Conservation (phyloP, 2,797 vertebrate genomes). For the Ataeniobius toweri region DNA sequence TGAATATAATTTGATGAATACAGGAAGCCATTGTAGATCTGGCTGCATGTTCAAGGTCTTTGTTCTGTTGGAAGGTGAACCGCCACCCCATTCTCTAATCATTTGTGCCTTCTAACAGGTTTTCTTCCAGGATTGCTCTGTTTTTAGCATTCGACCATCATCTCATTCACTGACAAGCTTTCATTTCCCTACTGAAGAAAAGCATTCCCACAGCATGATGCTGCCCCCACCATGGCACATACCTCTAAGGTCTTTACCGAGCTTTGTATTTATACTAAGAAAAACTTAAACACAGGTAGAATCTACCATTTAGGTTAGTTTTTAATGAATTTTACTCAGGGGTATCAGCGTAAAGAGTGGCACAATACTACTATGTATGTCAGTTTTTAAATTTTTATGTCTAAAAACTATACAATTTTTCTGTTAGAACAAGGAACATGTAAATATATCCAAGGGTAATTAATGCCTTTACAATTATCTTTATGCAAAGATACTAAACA, state of each 20-base stretch:
- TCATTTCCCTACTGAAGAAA: background rate
- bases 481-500: conserved; percentile 1
- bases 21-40: background rate
- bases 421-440: background rate
- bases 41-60: background rate
- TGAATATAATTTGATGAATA: background rate
- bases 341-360: background rate
- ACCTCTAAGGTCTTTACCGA: background rate
- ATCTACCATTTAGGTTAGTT: background rate
- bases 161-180: too few species aligned
- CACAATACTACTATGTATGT: background rate
- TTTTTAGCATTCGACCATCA: too few species aligned
- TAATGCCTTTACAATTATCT: background rate
- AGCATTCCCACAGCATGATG: background rate
- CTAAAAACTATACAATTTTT: background rate
- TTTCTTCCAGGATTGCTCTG: background rate
- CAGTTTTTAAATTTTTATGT: background rate
- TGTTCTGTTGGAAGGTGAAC: background rate
- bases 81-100: background rate
- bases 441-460: background rate
- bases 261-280: background rate
- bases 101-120: too few species aligned
- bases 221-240: background rate
- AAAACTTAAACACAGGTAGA: background rate
- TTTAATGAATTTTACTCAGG: background rate